Conservation (phyloP, 1,140 invertebrate genomes). For the Nephila pilipes region DNA sequence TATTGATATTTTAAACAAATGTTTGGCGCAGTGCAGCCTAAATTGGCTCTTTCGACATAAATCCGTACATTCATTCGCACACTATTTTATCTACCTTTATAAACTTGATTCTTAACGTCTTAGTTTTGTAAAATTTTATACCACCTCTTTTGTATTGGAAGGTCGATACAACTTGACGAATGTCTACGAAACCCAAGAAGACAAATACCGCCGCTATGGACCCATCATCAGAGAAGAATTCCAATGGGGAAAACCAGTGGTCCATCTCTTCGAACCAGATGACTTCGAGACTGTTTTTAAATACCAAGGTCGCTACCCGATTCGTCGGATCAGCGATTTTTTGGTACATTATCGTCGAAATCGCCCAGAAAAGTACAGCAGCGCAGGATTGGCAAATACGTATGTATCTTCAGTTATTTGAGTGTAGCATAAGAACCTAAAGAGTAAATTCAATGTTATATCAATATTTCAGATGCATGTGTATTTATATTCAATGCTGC, state of each 20-base stretch:
- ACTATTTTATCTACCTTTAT: too few species aligned
- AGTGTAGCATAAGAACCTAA: background rate
- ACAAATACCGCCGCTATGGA: constrained; percentile 84
- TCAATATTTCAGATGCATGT: too few species aligned
- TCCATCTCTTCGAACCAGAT: constrained; percentile 83
- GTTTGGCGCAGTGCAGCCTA: too few species aligned
- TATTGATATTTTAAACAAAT: too few species aligned
- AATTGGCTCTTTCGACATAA: too few species aligned
- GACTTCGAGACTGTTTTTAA: constrained; percentile 81
- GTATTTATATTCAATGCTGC: too few species aligned
- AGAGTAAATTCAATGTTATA: background rate
- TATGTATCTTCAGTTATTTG: background rate
- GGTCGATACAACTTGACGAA: constrained; percentile 87
- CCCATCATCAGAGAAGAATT: constrained; percentile 79
- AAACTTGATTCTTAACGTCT: background rate
- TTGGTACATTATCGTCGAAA: constrained; percentile 76
- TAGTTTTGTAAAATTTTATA: background rate
- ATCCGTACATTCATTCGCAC: too few species aligned
- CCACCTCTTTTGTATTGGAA: background rate
- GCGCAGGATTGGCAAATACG: constrained; percentile 84
- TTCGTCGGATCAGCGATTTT: constrained; percentile 78
- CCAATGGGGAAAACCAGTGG: constrained; percentile 78
- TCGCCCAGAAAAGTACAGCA: constrained; percentile 80
- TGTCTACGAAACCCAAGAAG: constrained; percentile 90
- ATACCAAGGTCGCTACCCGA: constrained; percentile 77